Conservation (phyloP, 2,113 vertebrate species). For the Gavia stellata region DNA sequence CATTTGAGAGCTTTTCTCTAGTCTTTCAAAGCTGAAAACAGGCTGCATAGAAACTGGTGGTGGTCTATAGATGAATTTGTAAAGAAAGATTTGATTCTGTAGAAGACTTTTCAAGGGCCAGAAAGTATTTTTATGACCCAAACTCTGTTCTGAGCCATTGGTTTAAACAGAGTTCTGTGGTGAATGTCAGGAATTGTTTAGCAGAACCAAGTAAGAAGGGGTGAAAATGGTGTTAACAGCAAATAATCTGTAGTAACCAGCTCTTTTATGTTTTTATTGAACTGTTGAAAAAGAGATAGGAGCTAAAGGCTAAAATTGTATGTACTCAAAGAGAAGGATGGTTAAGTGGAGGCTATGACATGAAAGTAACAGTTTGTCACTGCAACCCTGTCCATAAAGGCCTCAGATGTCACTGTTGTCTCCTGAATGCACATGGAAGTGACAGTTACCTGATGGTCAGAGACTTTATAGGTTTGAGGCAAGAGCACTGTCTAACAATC, state of each 20-base stretch:
- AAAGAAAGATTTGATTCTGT: background rate
- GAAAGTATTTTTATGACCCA: background rate
- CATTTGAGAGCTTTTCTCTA: background rate
- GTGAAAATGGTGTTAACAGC: background rate
- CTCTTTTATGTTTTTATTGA: background rate
- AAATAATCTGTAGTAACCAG: background rate
- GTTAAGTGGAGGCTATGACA: background rate
- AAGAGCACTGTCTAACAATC: background rate
- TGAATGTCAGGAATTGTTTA: background rate
- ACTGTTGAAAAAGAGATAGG: background rate
- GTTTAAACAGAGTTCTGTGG: background rate
- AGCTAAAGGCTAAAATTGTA: background rate
- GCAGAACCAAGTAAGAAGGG: background rate
- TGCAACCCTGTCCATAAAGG: background rate
- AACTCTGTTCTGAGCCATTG: background rate
- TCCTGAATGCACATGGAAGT: background rate
- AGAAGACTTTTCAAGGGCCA: background rate
- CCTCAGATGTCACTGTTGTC: background rate
- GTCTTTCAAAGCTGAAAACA: background rate
- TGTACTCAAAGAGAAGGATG: background rate
- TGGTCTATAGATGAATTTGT: background rate
- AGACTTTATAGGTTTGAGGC: background rate
- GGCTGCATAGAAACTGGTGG: background rate
- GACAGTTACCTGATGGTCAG: background rate
- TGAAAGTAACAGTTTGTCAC: background rate